These are phyloP conservation scores for Hyles euphorbiae DNA, from an alignment of 1,140 invertebrate species.

Conservation along the genomic window DNA sequence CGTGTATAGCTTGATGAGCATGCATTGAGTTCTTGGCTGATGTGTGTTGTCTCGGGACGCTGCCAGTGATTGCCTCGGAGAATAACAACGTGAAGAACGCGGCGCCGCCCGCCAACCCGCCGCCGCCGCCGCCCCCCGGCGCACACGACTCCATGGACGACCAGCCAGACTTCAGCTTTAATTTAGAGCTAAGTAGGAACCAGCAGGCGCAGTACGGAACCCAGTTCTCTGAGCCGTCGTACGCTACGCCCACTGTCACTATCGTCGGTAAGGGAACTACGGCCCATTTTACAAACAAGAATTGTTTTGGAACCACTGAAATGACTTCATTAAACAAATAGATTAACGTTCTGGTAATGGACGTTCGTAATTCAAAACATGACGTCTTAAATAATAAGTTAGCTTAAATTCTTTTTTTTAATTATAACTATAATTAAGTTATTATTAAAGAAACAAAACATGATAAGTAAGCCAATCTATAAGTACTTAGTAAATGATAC, in stretches of 20 bases:
- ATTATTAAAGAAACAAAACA: too few species aligned
- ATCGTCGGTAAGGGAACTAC: conserved; percentile 73
- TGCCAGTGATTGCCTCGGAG: conserved; percentile 55
- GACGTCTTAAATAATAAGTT: too few species aligned
- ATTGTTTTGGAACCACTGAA: background rate
- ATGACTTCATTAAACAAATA: too few species aligned
- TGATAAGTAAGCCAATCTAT: too few species aligned
- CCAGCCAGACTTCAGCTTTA: conserved; percentile 77
- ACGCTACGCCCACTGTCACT: conserved; percentile 52
- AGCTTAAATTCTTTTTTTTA: too few species aligned
- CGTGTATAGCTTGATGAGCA: background rate
- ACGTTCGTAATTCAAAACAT: too few species aligned
- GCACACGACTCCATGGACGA: conserved; percentile 55
- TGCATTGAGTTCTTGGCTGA: conserved; percentile 15
- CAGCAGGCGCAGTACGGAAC: conserved; percentile 85
- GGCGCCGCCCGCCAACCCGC: conserved; percentile 64
- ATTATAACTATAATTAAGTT: too few species aligned
- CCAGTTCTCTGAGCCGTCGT: conserved; percentile 76
- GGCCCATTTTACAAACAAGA: background rate
- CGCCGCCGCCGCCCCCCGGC: conserved; percentile 55
- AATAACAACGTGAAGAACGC: conserved; percentile 64
- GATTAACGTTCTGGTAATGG: too few species aligned
- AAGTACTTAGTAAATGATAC: too few species aligned
- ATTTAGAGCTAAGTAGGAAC: conserved; percentile 82
- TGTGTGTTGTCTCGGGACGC: conserved; percentile 52